phyloP scores from a whole-genome alignment of 2,113 vertebrate species.

The Brienomyrus longianalis region DNA sequence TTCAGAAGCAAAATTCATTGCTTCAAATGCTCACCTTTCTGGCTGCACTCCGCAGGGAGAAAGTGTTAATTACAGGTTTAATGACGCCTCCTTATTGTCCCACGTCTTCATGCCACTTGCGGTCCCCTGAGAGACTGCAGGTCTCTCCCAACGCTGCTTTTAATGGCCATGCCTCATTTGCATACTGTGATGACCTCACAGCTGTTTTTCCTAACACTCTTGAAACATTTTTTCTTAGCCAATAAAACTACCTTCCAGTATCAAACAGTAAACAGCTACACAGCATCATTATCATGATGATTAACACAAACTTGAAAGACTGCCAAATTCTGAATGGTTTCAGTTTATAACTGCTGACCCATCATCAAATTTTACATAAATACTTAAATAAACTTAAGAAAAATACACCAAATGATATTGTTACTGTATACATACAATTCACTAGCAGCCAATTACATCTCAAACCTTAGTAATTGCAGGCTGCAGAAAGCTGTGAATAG shows the following conservation, averaged over 20 bases:
- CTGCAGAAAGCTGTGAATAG: neutral
- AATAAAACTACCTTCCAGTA: constrained; percentile 34
- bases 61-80: constrained; percentile 34
- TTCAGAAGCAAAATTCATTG: constrained; percentile 14
- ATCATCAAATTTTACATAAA: neutral
- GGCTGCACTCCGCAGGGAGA: constrained; percentile 27
- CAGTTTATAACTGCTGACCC: neutral
- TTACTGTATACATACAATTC: neutral
- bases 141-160: constrained; percentile 40
- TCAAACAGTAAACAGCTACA: constrained; percentile 37
- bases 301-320: neutral
- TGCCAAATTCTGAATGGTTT: neutral
- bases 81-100: constrained; percentile 20
- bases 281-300: constrained; percentile 3
- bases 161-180: constrained; percentile 63
- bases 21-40: constrained; percentile 39
- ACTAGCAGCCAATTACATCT: neutral
- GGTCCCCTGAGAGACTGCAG: constrained; percentile 13
- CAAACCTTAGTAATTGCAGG: neutral
- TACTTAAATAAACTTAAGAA: neutral
- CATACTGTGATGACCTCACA: constrained; percentile 60
- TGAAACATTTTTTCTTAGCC: constrained; percentile 34
- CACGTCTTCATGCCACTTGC: constrained; percentile 23
- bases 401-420: neutral
- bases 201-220: constrained; percentile 42